Evolutionary conservation across 2,797 vertebrate species (phyloP).

Genomic region (Neosilurus hyrtlii): DNA sequence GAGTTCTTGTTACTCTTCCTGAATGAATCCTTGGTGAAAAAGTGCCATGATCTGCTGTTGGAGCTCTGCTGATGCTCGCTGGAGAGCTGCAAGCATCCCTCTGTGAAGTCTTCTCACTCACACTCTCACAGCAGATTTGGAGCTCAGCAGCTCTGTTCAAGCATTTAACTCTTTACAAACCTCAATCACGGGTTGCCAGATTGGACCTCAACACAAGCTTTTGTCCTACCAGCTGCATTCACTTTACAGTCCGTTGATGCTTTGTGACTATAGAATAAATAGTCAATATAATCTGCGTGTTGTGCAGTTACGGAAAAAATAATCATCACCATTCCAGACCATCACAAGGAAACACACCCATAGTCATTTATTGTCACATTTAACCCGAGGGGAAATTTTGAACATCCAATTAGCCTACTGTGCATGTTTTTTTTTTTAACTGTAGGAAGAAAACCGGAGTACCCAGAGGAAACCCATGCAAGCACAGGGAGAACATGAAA

Average conservation of each 20-base stretch:
- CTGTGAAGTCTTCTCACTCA: constrained; percentile 46
- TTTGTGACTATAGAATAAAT: neutral
- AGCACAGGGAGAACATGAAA: too few species aligned
- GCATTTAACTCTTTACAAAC: constrained; percentile 44
- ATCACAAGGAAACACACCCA: too few species aligned
- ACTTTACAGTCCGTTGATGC: neutral
- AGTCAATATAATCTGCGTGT: neutral
- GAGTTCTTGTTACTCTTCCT: neutral
- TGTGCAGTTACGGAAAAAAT: neutral
- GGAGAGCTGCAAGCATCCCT: constrained; percentile 30
- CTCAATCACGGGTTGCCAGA: constrained; percentile 20
- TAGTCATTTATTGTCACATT: too few species aligned
- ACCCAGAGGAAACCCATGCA: too few species aligned
- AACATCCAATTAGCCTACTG: too few species aligned
- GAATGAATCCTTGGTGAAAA: constrained; percentile 2
- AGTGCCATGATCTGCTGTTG: neutral
- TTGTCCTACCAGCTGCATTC: neutral
- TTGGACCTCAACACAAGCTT: constrained; percentile 8
- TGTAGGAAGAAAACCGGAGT: too few species aligned
- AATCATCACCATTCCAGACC: too few species aligned
- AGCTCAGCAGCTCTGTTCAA: constrained; percentile 35
- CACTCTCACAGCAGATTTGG: neutral
- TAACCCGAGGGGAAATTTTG: too few species aligned
- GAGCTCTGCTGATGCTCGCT: neutral
- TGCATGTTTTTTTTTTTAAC: too few species aligned